These are phyloP conservation scores for Melikaiella ostensackeni DNA, from an alignment of 2,888 invertebrate genomes.

Conservation along the genomic window DNA sequence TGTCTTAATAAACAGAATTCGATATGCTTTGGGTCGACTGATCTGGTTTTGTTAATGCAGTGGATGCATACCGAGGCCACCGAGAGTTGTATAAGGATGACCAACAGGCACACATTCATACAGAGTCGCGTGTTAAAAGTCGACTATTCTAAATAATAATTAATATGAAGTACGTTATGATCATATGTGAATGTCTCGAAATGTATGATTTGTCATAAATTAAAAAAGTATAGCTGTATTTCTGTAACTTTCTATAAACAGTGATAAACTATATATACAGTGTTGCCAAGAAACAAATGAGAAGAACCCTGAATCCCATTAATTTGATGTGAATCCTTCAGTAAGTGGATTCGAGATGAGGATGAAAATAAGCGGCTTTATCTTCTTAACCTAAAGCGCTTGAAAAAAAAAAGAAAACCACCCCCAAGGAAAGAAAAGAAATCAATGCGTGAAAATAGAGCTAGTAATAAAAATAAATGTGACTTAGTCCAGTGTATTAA, in stretches of 20 bases:
- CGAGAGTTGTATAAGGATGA: constrained; percentile 62
- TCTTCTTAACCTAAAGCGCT: constrained; percentile 11
- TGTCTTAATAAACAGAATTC: constrained; percentile 41
- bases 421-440: constrained; percentile 7
- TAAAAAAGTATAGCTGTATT: not conserved
- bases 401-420: constrained; percentile 11
- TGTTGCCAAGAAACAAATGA: constrained; percentile 3
- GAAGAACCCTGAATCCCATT: constrained; percentile 7
- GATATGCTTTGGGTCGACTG: constrained; percentile 60
- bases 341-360: not conserved
- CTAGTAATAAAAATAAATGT: constrained; percentile 43
- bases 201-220: not conserved
- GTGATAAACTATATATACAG: not conserved
- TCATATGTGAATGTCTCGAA: not conserved
- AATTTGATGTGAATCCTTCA: not conserved
- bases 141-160: constrained; percentile 10
- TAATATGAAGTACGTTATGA: constrained; percentile 7
- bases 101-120: constrained; percentile 75
- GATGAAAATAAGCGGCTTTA: constrained; percentile 1
- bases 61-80: constrained; percentile 71
- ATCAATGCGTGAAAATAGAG: constrained; percentile 25
- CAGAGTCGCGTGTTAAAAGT: constrained; percentile 55
- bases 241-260: not conserved
- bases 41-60: constrained; percentile 77
- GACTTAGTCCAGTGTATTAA: constrained; percentile 44